These are phyloP conservation scores for Martes martes DNA, from an alignment of 2,113 vertebrate species.

Conservation along the genomic window DNA sequence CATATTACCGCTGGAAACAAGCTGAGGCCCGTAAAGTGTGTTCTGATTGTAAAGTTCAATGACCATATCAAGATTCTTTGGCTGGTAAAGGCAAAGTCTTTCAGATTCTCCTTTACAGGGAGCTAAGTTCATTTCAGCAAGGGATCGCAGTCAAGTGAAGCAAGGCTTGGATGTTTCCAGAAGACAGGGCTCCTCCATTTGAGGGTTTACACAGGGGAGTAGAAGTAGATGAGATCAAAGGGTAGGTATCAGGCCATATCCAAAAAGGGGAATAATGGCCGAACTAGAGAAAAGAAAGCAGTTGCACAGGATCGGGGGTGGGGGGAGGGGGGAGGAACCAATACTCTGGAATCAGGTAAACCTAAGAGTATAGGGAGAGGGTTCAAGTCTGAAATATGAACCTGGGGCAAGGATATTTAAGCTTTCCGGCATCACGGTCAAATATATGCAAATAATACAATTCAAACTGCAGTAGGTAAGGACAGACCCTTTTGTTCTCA, in stretches of 20 bases:
- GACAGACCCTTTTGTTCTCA: background rate
- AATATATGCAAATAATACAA: background rate
- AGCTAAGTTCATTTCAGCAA: background rate
- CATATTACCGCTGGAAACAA: background rate
- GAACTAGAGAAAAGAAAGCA: background rate
- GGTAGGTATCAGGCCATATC: too few species aligned
- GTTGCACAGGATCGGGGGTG: background rate
- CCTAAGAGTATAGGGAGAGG: background rate
- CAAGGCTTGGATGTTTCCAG: background rate
- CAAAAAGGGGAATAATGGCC: background rate
- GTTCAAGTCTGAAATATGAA: background rate
- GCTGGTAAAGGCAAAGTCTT: background rate
- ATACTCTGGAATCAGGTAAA: background rate
- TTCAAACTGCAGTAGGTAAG: background rate
- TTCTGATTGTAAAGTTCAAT: conserved; percentile 38
- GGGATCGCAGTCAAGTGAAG: background rate
- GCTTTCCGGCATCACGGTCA: background rate
- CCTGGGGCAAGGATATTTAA: background rate
- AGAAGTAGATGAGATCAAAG: background rate
- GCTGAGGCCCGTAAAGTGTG: background rate
- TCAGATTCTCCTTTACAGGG: background rate
- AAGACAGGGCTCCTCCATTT: background rate
- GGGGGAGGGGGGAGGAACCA: background rate
- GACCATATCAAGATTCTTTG: conserved; percentile 1
- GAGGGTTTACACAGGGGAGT: background rate